Evolutionary conservation across 2,888 invertebrate species (phyloP), one percentile per base, ranked within the genome.

Genomic region (Athalia cordata): DNA sequence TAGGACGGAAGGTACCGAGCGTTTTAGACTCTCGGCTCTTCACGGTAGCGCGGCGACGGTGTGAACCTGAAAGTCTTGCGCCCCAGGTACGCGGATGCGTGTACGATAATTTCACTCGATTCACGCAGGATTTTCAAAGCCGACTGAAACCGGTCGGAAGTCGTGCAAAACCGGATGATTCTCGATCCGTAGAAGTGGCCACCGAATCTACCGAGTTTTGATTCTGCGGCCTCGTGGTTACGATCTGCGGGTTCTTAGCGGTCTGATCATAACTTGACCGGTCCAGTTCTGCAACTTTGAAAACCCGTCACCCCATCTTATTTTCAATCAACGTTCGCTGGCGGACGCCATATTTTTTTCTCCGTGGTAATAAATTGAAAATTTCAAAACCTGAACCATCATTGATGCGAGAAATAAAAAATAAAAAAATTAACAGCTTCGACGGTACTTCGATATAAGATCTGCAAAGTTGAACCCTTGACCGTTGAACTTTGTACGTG

Each of bases 241-340:
- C 61, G 45, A 75, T 75, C 75, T 75, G 75, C 75, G 75, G 75
- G 64, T 13, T 75, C 75, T 75, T 75, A 75, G 75, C 52, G 75
- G 75, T 75, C 64, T 29, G 50, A 75, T 62, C 72, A n/a, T 15
- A 62, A 50, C 75, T 75, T 47, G 75, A 75, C 75, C 75, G 75
- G 75, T 75, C 75, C 75, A 62, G 61, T 64, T 75, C 50, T 15
- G 29, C 61, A 15, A 52, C 75, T 64, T 62, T 45, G 15, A 62
- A 47, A 75, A 75, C 75, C 75, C 75, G 75, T 47, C 59, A 47
- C 72, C 59, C 59, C 47, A 47, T 62, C 62, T 62, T 29, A 29
- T 29, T 64, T 49, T 52, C 62, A 50, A 75, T 64, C 52, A 75
- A 72, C 59, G 11, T 59, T 59, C 7, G 59, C 72, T 47, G 5